Base-by-base conservation (phyloP, 2,888 invertebrate species). In the Epistrophe eligans region DNA sequence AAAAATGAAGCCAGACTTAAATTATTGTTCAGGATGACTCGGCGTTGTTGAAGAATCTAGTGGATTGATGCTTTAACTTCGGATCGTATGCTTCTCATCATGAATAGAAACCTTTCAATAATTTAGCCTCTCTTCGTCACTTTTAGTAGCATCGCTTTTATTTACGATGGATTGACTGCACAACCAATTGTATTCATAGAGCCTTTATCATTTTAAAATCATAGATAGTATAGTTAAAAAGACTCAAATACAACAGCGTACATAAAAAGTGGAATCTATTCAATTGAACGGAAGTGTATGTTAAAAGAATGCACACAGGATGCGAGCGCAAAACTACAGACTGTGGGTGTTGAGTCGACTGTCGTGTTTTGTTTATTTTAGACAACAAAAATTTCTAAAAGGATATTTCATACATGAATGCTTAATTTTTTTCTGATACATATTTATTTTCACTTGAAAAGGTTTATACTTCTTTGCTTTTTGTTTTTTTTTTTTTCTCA, bases 331-430 rank as follows among this genome's bases (percentile, higher is more conserved):
- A 40, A 24, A 3, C 24, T 24, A 19, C 15, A 43, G 15, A 35
- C 35, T 19, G 19, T 35, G n/a, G 15, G 13, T 58, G 17, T 17
- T 1, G n/a, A n/a, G 17, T 24, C 24, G 24, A 24, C 24, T 60
- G 62, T 64, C 10, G 45, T 11, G 28, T 45, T 7, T 40, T 40
- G 40, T 40, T 13, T 48, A 11, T 17, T n/a, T 17, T 15, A 28
- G 4, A 43, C 19, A 43, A 45, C 8, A 17, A 32, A 32, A 35
- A 17, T 11, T 11, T 67, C 38, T 19, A 66, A 66, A 50, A 50
- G 15, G 19, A 67, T 50, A 50, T 50, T 67, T 19, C 67, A 50
- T 17, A 38, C 35, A 38, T 35, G 50, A 50, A 67, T 67, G 19
- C 17, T 17, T 17, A 15, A 19, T 50, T 28, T 10, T 45, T 38